Conservation (phyloP, 2,888 invertebrate species). For the Macrosoma leucophasiata region DNA sequence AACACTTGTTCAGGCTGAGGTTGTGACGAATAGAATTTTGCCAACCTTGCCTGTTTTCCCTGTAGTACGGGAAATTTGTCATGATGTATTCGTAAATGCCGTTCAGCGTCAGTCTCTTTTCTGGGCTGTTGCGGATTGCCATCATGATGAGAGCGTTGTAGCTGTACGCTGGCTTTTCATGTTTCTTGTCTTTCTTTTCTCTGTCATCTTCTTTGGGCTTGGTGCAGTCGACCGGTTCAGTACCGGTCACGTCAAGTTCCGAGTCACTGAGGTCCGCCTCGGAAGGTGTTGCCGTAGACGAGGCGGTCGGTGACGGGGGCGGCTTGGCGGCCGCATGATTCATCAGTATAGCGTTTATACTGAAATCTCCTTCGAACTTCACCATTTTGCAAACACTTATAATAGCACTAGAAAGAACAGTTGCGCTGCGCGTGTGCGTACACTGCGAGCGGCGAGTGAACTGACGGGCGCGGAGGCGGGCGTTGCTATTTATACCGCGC, state of each 20-base stretch:
- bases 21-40: slow-evolving; percentile 99
- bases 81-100: slow-evolving; percentile 99
- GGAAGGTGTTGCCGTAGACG: slow-evolving; percentile 56
- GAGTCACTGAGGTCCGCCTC: slow-evolving; percentile 76
- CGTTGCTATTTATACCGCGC: slow-evolving; percentile 48
- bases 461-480: slow-evolving; percentile 67
- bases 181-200: slow-evolving; percentile 76
- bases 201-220: slow-evolving; percentile 63
- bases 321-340: slow-evolving; percentile 62
- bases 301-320: slow-evolving; percentile 58
- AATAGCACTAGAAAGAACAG: slow-evolving; percentile 30
- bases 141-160: slow-evolving; percentile 99
- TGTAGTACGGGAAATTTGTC: slow-evolving; percentile 98
- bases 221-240: slow-evolving; percentile 83
- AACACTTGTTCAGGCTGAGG: slow-evolving; percentile 97
- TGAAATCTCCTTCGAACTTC: slow-evolving; percentile 83
- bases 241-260: slow-evolving; percentile 86
- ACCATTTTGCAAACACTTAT: slow-evolving; percentile 61
- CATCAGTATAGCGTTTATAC: slow-evolving; percentile 86
- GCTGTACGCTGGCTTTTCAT: slow-evolving; percentile 97
- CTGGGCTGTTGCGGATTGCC: slow-evolving; percentile 97
- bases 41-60: slow-evolving; percentile 99
- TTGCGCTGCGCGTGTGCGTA: slow-evolving; percentile 46
- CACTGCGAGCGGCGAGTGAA: slow-evolving; percentile 55
- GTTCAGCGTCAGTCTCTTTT: slow-evolving; percentile 94